Percentiles rank a stretch among this genome's conserved stretches.
Evolutionary conservation across 2,113 vertebrate genomes (phyloP).

Genomic region (Aramus guarauna): DNA sequence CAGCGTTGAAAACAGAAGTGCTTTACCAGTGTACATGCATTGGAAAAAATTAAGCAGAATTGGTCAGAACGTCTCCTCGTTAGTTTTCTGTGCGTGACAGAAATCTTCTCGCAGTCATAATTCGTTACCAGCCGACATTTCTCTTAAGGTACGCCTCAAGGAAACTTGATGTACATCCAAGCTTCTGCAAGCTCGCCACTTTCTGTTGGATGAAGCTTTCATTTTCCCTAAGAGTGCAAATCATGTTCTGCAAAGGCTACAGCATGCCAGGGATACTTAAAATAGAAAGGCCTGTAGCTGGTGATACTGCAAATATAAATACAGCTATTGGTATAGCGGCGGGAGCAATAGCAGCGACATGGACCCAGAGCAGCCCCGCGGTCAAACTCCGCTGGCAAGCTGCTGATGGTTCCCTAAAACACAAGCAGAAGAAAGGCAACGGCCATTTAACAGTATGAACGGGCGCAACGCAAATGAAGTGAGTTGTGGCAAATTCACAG

Average conservation of each 20-base stretch:
- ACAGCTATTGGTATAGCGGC: background rate
- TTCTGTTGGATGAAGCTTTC: conserved; percentile 41
- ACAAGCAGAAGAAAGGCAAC: background rate
- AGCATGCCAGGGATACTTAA: conserved; percentile 38
- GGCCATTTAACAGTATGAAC: background rate
- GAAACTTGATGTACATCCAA: conserved; percentile 64
- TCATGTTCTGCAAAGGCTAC: conserved; percentile 44
- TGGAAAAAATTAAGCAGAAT: background rate
- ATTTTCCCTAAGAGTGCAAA: conserved; percentile 36
- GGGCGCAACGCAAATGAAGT: background rate
- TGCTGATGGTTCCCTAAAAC: background rate
- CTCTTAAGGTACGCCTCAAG: conserved; percentile 8
- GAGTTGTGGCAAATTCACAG: background rate
- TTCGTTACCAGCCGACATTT: conserved; percentile 3
- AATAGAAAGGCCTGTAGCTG: conserved; percentile 48
- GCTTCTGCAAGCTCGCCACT: conserved; percentile 49
- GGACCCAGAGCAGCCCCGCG: background rate
- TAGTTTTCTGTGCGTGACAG: background rate
- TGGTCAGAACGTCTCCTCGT: background rate
- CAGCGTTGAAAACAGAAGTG: background rate
- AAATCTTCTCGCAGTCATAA: conserved; percentile 15
- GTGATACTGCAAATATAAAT: conserved; percentile 44
- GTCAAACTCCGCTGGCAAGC: background rate
- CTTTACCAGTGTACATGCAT: background rate
- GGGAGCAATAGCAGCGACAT: background rate